Base-by-base conservation (phyloP, 2,113 vertebrate genomes). In the Laticauda laticaudata region DNA sequence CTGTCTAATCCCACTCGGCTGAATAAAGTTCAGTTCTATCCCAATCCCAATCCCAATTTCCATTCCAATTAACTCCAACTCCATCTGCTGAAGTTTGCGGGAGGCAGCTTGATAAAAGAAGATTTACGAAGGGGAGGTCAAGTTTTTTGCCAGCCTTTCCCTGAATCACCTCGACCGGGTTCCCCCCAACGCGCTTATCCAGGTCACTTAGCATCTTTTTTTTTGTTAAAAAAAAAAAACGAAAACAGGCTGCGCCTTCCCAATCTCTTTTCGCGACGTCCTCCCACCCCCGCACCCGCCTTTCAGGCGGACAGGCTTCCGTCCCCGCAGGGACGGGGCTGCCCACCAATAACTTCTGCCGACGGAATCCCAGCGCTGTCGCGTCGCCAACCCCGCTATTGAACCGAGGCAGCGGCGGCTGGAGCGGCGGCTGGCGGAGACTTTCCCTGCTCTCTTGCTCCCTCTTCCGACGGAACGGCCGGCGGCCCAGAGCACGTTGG, bases 391-490 rank as follows among this genome's bases (percentile, higher is more conserved):
- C 69, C 39, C 7, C 0, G 3, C 1, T 89, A 54, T 64, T 93
- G 54, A 91, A 61, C 2, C 11, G 9, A 54, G 39, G 51, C 54
- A 53, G 14, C 8, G 64, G 1, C 53, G 59, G 1, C 12, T 56
- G 29, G n/a, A 34, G 61, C 15, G 24, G 15, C 21, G 8, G 39
- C 15, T 11, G 20, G 51, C n/a, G 24, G 23, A 9, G 95, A 92
- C 61, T 20, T 69, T 92, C 69, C 56, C 69, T 81, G 43, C 90
- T 93, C 92, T 64, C 92, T 85, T 39, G 56, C 54, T 54, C 43
- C 94, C 86, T 91, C 92, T 95, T 2, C 93, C 89, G 91, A 90
- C 81, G 89, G 92, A 56, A 59, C 69, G 21, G 29, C 88, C 88
- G 34, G 69, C 18, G 15, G 45, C 48, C 14, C 1, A 23, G 34